Conservation (phyloP, 2,888 invertebrate species). For the Hirtodrosophila cameraria region DNA sequence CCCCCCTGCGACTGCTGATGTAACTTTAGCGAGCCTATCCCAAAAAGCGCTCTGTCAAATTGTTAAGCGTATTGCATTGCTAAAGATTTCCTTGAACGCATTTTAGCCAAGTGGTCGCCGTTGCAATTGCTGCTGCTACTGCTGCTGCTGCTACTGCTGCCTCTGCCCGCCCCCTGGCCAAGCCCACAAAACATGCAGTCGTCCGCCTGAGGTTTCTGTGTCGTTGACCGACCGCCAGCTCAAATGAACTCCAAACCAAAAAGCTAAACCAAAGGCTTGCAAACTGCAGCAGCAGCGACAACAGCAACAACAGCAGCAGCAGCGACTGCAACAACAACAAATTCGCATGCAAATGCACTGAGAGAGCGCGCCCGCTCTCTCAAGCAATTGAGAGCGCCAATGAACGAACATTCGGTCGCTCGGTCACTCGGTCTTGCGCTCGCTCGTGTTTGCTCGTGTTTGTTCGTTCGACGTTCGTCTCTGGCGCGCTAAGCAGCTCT, state of each 20-base stretch:
- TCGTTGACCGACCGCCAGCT: slow-evolving; percentile 82
- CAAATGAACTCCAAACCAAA: slow-evolving; percentile 75
- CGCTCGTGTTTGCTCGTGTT: slow-evolving; percentile 24
- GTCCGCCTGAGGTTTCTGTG: slow-evolving; percentile 78
- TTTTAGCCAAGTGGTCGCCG: slow-evolving; percentile 53
- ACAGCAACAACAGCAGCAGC: slow-evolving; percentile 3
- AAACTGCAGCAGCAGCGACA: slow-evolving; percentile 42
- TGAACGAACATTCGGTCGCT: slow-evolving; percentile 31
- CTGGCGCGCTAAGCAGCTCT: slow-evolving; percentile 77
- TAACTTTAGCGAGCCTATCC: slow-evolving; percentile 40
- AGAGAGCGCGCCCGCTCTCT: slow-evolving; percentile 20
- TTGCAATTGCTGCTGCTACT: slow-evolving; percentile 18
- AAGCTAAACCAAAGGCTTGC: slow-evolving; percentile 52
- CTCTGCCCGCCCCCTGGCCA: slow-evolving; percentile 37
- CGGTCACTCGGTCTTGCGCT: slow-evolving; percentile 15
- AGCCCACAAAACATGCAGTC: slow-evolving; percentile 61
- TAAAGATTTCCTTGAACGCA: slow-evolving; percentile 79
- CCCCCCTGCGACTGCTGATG: slow-evolving; percentile 37
- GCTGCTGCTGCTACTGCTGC: slow-evolving; percentile 6
- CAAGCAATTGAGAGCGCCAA: slow-evolving; percentile 45
- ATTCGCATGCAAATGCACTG: slow-evolving; percentile 71
- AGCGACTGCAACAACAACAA: slow-evolving; percentile 39
- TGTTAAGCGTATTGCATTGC: slow-evolving; percentile 51
- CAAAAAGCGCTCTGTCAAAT: slow-evolving; percentile 22
- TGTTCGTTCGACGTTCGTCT: slow-evolving; percentile 32